These are phyloP conservation scores for Holacanthella duospinosa DNA, from an alignment of 2,888 invertebrate species.

Conservation along the genomic window DNA sequence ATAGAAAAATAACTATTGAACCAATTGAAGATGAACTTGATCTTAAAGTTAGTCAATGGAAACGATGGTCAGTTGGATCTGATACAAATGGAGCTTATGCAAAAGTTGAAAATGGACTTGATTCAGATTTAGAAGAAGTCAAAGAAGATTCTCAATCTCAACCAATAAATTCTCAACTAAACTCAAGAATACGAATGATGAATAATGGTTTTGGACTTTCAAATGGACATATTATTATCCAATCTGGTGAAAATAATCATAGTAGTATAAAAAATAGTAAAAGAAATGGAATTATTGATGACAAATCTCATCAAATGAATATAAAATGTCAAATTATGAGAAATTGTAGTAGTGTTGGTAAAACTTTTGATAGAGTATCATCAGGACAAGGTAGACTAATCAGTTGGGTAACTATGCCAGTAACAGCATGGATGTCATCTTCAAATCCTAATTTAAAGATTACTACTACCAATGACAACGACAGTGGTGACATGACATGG, in stretches of 20 bases:
- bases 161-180: too few species aligned
- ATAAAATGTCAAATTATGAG: not conserved
- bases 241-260: not conserved
- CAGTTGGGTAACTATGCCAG: not conserved
- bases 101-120: slow-evolving; percentile 1
- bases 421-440: too few species aligned
- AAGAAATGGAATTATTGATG: not conserved
- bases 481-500: not conserved
- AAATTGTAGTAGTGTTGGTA: too few species aligned
- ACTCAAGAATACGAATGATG: too few species aligned
- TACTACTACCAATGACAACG: too few species aligned
- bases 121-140: not conserved
- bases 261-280: not conserved
- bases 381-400: not conserved
- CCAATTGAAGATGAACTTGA: not conserved
- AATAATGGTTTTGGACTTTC: too few species aligned
- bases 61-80: slow-evolving; percentile 8
- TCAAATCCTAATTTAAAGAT: too few species aligned
- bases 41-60: not conserved
- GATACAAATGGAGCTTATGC: slow-evolving; percentile 9
- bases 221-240: not conserved
- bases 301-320: not conserved
- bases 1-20: too few species aligned
- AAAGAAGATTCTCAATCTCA: not conserved
- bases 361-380: too few species aligned